Evolutionary conservation across 1,140 invertebrate species (phyloP), one percentile per base, ranked within the genome.

Genomic region (Drosophila ambigua): DNA sequence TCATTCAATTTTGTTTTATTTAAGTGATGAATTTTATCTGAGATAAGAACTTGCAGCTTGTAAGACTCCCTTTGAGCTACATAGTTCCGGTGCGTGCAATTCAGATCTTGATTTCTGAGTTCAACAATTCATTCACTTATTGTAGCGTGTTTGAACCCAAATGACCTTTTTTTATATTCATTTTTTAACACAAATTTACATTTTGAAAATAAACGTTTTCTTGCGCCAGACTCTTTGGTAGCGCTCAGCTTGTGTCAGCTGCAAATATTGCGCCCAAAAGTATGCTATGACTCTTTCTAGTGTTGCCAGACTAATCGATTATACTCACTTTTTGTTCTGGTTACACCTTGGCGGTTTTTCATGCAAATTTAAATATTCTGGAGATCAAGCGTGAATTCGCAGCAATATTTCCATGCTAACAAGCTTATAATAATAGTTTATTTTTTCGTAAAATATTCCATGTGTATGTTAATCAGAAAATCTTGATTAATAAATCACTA

Each of bases 21-120:
- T 15, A 23, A 41, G 31, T 6, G 11, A 54, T 66, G 2, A 1
- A 16, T 16, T 16, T 16, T 44, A 9, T 16, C 2, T 68, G 41
- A 46, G 5, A 57, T 57, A 20, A 50, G 45, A 69, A 69, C 66
- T 26, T 39, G 13, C 11, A 43, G 51, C 49, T 43, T 41, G 39
- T 31, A 4, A n/a, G 23, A 16, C 41, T 11, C 7, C 28, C 46
- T 46, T 55, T 43, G 4, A 35, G 16, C 6, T 11, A 20, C 20
- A 20, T 20, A 67, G 43, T 67, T 69, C 50, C 66, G 63, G 16
- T 20, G 9, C 15, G 7, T 26, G 23, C 16, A 11, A 46, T 11
- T 46, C 9, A 15, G 28, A 8, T 0, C 52, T 53, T 28, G 9
- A 41, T 55, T 20, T 41, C 9, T 13, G 35, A 39, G 35, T 39